These are phyloP conservation scores for Recurvirostra avosetta DNA, from an alignment of 2,113 vertebrate species.

Conservation along the genomic window DNA sequence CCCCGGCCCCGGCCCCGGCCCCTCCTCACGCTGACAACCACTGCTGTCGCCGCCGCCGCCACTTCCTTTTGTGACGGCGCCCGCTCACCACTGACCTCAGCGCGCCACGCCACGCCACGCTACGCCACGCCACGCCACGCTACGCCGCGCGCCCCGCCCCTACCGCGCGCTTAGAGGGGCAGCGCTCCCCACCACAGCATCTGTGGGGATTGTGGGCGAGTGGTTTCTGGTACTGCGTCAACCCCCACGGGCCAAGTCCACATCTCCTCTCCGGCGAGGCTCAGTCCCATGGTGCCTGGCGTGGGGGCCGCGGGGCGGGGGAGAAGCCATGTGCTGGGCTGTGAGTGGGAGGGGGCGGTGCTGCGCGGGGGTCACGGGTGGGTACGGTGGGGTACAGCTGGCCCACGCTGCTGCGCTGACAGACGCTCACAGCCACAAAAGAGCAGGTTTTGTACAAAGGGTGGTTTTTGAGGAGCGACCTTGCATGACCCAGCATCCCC, in stretches of 20 bases:
- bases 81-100: conserved; percentile 8
- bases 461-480: background rate
- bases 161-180: background rate
- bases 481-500: background rate
- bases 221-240: background rate
- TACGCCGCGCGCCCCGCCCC: background rate
- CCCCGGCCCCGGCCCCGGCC: background rate
- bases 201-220: too few species aligned
- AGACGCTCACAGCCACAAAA: background rate
- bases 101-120: background rate
- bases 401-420: background rate
- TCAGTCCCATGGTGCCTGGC: background rate
- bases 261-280: too few species aligned
- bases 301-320: too few species aligned
- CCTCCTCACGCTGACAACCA: background rate
- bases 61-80: conserved; percentile 62
- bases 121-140: too few species aligned
- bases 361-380: too few species aligned
- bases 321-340: background rate
- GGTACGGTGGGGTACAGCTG: background rate
- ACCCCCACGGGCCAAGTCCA: too few species aligned
- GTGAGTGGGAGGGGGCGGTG: background rate
- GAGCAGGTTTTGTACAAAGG: background rate
- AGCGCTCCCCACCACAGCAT: accelerated
- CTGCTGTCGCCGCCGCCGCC: background rate